Conservation (phyloP, 2,797 vertebrate species). For the Steatocranus sp. region DNA sequence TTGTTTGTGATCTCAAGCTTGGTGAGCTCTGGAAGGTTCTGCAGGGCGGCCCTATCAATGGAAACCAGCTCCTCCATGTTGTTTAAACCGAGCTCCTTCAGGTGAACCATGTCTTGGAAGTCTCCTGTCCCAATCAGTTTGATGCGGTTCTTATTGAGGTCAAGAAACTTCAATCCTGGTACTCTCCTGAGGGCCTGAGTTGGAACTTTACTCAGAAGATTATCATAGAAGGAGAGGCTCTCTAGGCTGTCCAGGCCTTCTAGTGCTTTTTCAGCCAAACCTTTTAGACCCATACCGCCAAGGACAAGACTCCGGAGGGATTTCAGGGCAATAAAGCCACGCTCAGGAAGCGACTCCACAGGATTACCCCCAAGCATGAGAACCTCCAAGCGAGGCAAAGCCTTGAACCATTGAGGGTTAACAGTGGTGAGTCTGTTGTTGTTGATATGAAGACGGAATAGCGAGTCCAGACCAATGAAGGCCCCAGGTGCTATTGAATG, state of each 20-base stretch:
- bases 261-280: constrained; percentile 85
- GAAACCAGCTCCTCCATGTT: constrained; percentile 97
- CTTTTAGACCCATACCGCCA: constrained; percentile 87
- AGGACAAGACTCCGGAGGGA: constrained; percentile 92
- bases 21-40: constrained; percentile 94
- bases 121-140: constrained; percentile 88
- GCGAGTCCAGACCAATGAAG: constrained; percentile 81
- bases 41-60: constrained; percentile 89
- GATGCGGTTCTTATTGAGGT: constrained; percentile 94
- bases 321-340: constrained; percentile 84
- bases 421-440: constrained; percentile 87
- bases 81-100: constrained; percentile 96
- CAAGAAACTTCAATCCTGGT: constrained; percentile 91
- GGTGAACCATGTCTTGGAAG: constrained; percentile 90
- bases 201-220: constrained; percentile 85
- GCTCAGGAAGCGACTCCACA: constrained; percentile 85
- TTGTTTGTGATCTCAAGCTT: constrained; percentile 98
- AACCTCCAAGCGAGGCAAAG: constrained; percentile 87
- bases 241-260: constrained; percentile 88
- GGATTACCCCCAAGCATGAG: constrained; percentile 97
- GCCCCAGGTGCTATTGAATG: constrained; percentile 82
- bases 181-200: constrained; percentile 85
- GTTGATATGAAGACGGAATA: constrained; percentile 93
- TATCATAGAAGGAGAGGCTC: constrained; percentile 96
- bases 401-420: constrained; percentile 88